Base-by-base conservation (phyloP, 2,888 invertebrate genomes). In the Phania funesta region DNA sequence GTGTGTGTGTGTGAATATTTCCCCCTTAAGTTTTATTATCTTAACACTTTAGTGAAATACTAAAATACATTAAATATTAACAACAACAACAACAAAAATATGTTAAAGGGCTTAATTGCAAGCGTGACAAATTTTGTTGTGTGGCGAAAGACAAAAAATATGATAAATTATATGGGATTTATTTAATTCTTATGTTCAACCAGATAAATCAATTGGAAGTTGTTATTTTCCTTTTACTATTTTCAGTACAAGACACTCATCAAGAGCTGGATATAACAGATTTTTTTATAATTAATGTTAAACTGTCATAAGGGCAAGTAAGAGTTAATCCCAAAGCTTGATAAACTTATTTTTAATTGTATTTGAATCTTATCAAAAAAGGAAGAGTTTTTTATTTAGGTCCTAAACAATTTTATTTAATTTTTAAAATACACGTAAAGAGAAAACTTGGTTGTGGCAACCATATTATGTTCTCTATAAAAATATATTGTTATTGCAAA, bases 131-230 rank as follows among this genome's bases (percentile, higher is more conserved):
- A 82, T 78, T 78, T 44, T 54, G 48, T 54, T 76, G 35, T 60
- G 18, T 35, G 54, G 48, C 24, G 62, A 60, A 41, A 44, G n/a
- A 35, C 9, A 16, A 41, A 68, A 18, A 26, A 50, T 38, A 82
- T 82, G 77, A 82, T 82, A 82, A 82, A 82, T 82, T 82, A 74
- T 65, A 78, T 58, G 74, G 54, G 68, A 77, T 78, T 78, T 82
- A 35, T 64, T 82, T 77, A 68, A 68, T 64, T 56, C 65, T 64
- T 58, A 22, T 62, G 44, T 41, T 74, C 67, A 74, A 54, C 38
- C 50, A 54, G 62, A 74, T 74, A 74, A 80, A 68, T 80, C 71
- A 78, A 54, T 68, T 60, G 52, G 26, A 11, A 9, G 29, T 16
- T 35, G 54, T 65, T 48, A 29, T 20, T 24, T 64, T 56, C 38